These are phyloP conservation scores for Leucopsar rothschildi DNA, from an alignment of 2,113 vertebrate genomes.

Conservation along the genomic window DNA sequence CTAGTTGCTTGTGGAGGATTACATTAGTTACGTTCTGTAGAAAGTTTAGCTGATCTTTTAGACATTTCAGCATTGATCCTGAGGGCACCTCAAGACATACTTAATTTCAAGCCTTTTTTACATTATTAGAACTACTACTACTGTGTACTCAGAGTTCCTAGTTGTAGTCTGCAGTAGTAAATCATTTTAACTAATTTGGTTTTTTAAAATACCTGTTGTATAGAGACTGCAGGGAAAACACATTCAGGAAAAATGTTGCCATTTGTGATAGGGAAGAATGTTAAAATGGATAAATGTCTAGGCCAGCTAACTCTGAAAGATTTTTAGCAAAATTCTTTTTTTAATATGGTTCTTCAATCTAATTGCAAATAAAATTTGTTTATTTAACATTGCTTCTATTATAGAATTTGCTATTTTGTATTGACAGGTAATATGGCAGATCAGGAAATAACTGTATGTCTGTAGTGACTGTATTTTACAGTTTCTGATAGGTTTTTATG, in stretches of 20 bases:
- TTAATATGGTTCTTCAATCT: background rate
- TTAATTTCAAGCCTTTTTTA: background rate
- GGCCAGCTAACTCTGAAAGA: background rate
- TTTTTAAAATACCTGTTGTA: background rate
- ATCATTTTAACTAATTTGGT: background rate
- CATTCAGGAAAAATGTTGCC: background rate
- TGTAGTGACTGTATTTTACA: slow-evolving; percentile 24
- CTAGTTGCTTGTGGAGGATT: background rate
- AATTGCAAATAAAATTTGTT: background rate
- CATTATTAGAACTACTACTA: background rate
- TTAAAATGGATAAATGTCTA: background rate
- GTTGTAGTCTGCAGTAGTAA: background rate
- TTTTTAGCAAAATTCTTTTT: background rate
- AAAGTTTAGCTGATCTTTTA: background rate
- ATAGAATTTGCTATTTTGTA: background rate
- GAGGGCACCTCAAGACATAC: background rate
- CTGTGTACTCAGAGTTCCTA: background rate
- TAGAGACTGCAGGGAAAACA: background rate
- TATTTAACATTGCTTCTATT: background rate
- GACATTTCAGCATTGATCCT: background rate
- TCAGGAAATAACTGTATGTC: background rate
- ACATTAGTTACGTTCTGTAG: background rate
- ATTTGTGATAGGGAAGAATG: background rate
- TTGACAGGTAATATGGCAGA: background rate
- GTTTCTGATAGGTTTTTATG: slow-evolving; percentile 41